These are phyloP conservation scores for Epinephelus malabaricus DNA, from an alignment of 2,797 vertebrate species.

Conservation along the genomic window DNA sequence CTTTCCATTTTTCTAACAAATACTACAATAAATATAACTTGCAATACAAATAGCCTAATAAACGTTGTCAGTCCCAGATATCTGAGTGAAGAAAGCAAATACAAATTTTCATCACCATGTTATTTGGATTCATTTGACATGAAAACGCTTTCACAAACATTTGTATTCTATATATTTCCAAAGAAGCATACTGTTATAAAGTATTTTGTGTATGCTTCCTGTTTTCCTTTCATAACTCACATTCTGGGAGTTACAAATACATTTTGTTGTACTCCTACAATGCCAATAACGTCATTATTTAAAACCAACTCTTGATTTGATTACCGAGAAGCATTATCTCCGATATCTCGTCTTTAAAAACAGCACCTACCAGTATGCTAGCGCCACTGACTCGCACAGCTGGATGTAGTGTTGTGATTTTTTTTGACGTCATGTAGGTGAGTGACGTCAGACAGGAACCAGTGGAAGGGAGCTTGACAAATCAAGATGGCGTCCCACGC, in stretches of 20 bases:
- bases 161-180: background rate
- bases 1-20: background rate
- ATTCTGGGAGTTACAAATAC: background rate
- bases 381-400: slow-evolving; percentile 1
- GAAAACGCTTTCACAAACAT: background rate
- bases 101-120: background rate
- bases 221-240: background rate
- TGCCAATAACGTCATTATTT: background rate
- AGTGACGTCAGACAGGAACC: slow-evolving; percentile 84
- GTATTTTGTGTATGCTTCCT: background rate
- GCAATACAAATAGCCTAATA: no score
- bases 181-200: background rate
- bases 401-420: background rate
- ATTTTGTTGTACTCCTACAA: background rate
- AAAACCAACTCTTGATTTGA: background rate
- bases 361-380: background rate
- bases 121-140: background rate
- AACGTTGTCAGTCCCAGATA: no score
- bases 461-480: slow-evolving; percentile 75
- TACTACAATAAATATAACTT: background rate
- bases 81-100: background rate
- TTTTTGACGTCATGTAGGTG: slow-evolving; percentile 45
- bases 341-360: no score
- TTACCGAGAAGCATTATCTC: background rate
- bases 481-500: slow-evolving; percentile 89